Base-by-base conservation (phyloP, 2,888 invertebrate species). In the Noctua janthina region DNA sequence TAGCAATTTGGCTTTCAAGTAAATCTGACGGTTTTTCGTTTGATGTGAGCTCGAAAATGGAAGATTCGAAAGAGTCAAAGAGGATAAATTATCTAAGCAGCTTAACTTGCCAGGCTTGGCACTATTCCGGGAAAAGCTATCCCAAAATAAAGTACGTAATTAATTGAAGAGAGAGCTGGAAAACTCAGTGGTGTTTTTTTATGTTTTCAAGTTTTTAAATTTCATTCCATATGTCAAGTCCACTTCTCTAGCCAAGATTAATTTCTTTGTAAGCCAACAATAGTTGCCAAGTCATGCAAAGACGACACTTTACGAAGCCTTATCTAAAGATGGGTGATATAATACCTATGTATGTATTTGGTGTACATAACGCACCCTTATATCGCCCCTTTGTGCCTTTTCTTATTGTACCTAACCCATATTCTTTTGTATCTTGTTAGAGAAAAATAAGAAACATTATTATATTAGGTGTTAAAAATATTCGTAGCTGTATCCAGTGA, bases 111-210 rank as follows among this genome's bases (percentile, higher is more conserved):
- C 69, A 79, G 67, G 62, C 69, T 86, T 88, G 83, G 82, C 90
- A 83, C 81, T 75, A 94, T 97, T 98, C 98, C 97, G 93, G 98
- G 98, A 46, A 79, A 83, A 83, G 67, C 81, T 78, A 82, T 59
- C 73, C 73, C 70, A 64, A 86, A 88, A 84, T 78, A 83, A 87
- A 85, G 54, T 81, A 62, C n/a, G 67, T 74, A 74, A 79, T 76
- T 83, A 83, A 83, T 79, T 83, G 51, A 78, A 88, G 78, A 98
- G 79, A 98, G 94, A 98, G 98, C 97, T 88, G 98, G 39, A 72
- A 68, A 68, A 64, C 15, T 72, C 70, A 43, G 59, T 15, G 8
- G 29, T 6, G 23, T 56, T 29, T 23, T 80, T 64, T 59, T 59
- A 6, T n/a, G 43, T 66, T 39, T 66, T 39, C 17, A n/a, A 29